Percentiles rank a stretch among this genome's conserved stretches.
Conservation (phyloP, 1,140 invertebrate genomes). For the Heliconius hermathena region DNA sequence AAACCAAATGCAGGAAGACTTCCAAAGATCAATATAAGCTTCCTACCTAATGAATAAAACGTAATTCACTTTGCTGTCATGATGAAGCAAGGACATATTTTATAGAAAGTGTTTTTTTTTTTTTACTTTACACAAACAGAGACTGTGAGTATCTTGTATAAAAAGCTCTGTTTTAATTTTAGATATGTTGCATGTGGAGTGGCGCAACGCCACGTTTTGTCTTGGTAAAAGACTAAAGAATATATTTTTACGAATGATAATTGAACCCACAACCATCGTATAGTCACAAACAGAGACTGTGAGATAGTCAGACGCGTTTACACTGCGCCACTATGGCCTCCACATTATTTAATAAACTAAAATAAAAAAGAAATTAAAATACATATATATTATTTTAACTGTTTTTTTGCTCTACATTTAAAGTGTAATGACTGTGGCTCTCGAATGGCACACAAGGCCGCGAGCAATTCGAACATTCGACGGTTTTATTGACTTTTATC, state of each 20-base stretch:
- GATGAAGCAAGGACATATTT: too few relatives aligned
- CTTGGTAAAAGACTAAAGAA: neutral
- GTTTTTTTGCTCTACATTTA: neutral
- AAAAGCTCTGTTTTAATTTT: too few relatives aligned
- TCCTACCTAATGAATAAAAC: too few relatives aligned
- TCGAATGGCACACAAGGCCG: neutral
- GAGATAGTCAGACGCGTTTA: neutral
- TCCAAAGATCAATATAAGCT: too few relatives aligned
- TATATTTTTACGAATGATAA: neutral
- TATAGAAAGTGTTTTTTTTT: too few relatives aligned
- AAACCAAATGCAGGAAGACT: too few relatives aligned
- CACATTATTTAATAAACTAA: neutral
- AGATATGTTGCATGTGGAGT: too few relatives aligned
- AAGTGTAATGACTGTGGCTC: neutral
- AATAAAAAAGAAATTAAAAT: neutral
- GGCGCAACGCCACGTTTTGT: neutral
- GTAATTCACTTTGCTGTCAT: too few relatives aligned
- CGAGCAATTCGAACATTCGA: neutral
- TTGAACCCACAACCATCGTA: neutral
- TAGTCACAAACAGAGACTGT: too few relatives aligned
- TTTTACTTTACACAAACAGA: too few relatives aligned
- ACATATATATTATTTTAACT: neutral
- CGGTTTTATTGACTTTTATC: constrained; percentile 3
- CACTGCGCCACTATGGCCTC: neutral
- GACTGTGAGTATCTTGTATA: too few relatives aligned